phyloP scores from a whole-genome alignment of 2,797 vertebrate genomes.

The Lerista edwardsae region DNA sequence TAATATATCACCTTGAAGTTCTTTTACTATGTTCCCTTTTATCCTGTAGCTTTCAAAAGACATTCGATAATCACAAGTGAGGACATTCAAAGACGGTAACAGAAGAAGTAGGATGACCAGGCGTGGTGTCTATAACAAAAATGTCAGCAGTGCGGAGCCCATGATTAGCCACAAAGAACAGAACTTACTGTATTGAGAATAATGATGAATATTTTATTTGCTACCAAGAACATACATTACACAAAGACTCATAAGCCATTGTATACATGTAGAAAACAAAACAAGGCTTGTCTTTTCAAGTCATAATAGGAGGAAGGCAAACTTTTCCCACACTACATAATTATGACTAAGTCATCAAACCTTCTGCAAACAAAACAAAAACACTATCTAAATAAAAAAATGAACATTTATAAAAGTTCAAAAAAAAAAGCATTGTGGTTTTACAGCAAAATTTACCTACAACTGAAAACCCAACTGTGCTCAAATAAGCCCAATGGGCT shows the following conservation, averaged over 20 bases:
- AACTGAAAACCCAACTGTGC: neutral
- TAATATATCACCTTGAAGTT: conserved; percentile 68
- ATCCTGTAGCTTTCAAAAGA: conserved; percentile 58
- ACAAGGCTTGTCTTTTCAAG: neutral
- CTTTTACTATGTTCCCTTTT: conserved; percentile 62
- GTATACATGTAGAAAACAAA: neutral
- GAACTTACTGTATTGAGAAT: conserved; percentile 8
- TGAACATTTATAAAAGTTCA: neutral
- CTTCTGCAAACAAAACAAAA: neutral
- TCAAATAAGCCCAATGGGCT: neutral
- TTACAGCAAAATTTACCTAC: neutral
- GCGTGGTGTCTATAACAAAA: conserved; percentile 61
- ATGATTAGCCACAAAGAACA: conserved; percentile 43
- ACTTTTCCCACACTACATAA: neutral
- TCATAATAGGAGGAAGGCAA: neutral
- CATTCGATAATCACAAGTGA: conserved; percentile 57
- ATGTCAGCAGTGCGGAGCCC: conserved; percentile 56
- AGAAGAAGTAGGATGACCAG: conserved; percentile 49
- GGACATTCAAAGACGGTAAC: conserved; percentile 46
- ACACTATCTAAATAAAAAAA: neutral
- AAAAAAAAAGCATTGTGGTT: neutral
- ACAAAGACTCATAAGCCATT: neutral
- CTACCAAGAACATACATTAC: neutral
- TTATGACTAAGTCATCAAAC: neutral
- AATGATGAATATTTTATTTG: conserved; percentile 27